Base-by-base conservation (phyloP, 2,797 vertebrate species). In the Borostomias antarcticus region DNA sequence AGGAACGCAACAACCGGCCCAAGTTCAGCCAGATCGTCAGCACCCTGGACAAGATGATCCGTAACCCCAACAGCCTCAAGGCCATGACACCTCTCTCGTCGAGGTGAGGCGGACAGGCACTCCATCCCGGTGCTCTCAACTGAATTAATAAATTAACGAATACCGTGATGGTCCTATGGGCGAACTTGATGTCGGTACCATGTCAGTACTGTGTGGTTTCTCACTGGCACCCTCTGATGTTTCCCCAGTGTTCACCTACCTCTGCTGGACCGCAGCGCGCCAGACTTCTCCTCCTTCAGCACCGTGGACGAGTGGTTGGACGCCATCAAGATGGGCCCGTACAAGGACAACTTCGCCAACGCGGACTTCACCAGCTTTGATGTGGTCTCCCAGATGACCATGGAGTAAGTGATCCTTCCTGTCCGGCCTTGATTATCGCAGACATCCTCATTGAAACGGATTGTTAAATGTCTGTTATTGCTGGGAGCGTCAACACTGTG, bases 241-340 rank as follows among this genome's bases (percentile, higher is more conserved):
- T 64, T 62, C 76, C 78, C 10, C 85, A 98, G 97, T 59, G 91
- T 96, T 72, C 96, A 95, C 83, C 91, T 98, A 68, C 95, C 96
- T 25, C 91, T 98, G 61, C 92, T 98, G 45, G 97, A 97, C 81
- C 96, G 97, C 81, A 97, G 93, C n/a, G 88, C 95, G 75, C 97
- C 96, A 0, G 97, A 98, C 82, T 98, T 98, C 76, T 95, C 94
- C 81, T 96, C 95, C 71, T 98, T 98, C 88, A 95, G 85, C 86
- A 95, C 94, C 0, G 95, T 98, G 83, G 95, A 96, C 1, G 97
- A 98, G 73, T 98, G 97, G 97, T 89, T 98, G 81, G 96, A 98
- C 1, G 96, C 95, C 87, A 97, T 98, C 80, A 98, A 98, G 89
- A 98, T 98, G 97, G 93, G 95, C 71, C 96, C 98, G 83, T 98